A percentile compares a stretch with the other conserved stretches of the same genome.
These are phyloP conservation scores for Toxotes lorentzi DNA, from an alignment of 2,797 vertebrate species.

Conservation along the genomic window DNA sequence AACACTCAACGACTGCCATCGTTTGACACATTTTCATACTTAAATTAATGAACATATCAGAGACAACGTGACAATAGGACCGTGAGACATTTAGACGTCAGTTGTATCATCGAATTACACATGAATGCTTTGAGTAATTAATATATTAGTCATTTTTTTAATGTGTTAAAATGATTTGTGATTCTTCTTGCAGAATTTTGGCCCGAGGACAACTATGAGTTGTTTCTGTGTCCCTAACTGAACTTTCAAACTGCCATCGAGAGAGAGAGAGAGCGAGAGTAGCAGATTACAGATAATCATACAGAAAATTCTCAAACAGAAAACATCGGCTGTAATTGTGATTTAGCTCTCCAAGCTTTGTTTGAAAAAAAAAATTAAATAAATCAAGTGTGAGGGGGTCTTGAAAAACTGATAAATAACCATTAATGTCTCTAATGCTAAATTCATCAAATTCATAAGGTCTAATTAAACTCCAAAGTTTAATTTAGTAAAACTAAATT, in stretches of 20 bases:
- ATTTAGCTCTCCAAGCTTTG: neutral
- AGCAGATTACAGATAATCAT: conserved; percentile 42
- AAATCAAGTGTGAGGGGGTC: neutral
- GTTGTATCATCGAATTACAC: conserved; percentile 34
- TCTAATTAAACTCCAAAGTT: neutral
- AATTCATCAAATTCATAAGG: neutral
- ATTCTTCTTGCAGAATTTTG: conserved; percentile 17
- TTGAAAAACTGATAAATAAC: neutral
- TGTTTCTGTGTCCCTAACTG: conserved; percentile 51
- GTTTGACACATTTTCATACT: conserved; percentile 2
- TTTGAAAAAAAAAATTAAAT: neutral
- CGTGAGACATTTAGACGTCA: conserved; percentile 20
- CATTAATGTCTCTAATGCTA: neutral
- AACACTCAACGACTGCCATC: too few species aligned
- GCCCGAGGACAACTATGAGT: conserved; percentile 42
- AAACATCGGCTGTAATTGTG: conserved; percentile 9
- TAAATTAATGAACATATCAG: conserved; percentile 24
- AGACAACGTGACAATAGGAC: conserved; percentile 15
- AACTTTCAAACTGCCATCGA: conserved; percentile 42
- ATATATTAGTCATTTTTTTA: conserved; percentile 43
- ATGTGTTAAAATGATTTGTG: conserved; percentile 38
- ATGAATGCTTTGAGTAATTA: conserved; percentile 42
- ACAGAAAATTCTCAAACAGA: neutral
- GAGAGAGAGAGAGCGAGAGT: conserved; percentile 8
- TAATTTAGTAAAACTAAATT: neutral